Evolutionary conservation across 2,113 vertebrate species (phyloP).

Genomic region (Ornithorhynchus anatinus): DNA sequence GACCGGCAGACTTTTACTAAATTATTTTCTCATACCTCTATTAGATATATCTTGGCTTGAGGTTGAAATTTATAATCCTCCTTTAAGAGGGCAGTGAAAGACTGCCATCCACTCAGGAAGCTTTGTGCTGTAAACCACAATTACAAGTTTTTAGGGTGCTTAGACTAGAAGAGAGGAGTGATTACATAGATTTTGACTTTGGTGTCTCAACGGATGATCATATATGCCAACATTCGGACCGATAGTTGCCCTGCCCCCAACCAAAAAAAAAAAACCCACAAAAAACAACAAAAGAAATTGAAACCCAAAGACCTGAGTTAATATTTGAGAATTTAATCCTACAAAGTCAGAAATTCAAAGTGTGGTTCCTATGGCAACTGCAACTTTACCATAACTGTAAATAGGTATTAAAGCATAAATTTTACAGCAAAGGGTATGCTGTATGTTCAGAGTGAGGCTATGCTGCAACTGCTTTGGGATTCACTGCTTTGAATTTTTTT

Average conservation of each 20-base stretch:
- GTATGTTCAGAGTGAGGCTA: background rate
- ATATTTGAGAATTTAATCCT: background rate
- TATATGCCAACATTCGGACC: background rate
- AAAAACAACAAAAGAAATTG: conserved; percentile 4
- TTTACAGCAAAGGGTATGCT: too few species aligned
- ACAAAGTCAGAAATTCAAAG: background rate
- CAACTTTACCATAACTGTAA: background rate
- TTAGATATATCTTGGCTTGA: background rate
- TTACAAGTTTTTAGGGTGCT: background rate
- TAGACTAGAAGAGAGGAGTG: background rate
- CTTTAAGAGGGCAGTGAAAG: background rate
- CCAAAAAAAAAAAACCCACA: background rate
- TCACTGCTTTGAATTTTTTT: background rate
- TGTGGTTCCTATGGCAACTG: background rate
- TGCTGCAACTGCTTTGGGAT: background rate
- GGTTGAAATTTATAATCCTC: background rate
- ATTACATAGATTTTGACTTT: background rate
- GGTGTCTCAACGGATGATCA: background rate
- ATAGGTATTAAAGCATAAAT: background rate
- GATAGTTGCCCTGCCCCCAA: background rate
- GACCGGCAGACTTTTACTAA: background rate
- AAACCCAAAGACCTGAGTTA: background rate
- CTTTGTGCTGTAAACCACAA: background rate
- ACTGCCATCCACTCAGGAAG: background rate
- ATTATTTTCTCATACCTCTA: background rate